phyloP scores from a whole-genome alignment of 2,888 invertebrate genomes.

The Brachynemurus nebulosus region DNA sequence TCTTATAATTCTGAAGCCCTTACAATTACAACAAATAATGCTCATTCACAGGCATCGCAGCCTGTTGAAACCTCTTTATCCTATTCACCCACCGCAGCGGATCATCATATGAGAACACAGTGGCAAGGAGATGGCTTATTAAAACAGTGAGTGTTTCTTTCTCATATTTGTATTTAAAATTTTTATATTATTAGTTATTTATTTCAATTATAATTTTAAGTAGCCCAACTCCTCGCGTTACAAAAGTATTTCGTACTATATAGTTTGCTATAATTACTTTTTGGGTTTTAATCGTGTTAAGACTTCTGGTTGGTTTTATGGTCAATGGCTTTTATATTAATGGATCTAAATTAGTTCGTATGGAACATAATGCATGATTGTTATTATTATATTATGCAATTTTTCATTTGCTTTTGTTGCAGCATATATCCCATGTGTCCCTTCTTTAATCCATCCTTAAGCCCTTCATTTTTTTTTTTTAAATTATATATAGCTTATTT shows the following conservation, averaged over 20 bases:
- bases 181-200: too few relatives aligned
- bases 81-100: conserved; percentile 5
- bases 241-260: too few relatives aligned
- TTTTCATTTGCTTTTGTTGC: conserved; percentile 6
- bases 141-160: conserved; percentile 3
- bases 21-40: conserved; percentile 5
- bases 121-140: neutral
- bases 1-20: conserved; percentile 6
- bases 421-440: conserved; percentile 4
- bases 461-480: neutral
- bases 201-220: too few relatives aligned
- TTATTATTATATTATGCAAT: neutral
- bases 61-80: neutral
- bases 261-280: too few relatives aligned
- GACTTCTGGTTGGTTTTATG: too few relatives aligned
- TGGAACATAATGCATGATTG: neutral
- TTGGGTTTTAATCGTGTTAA: too few relatives aligned
- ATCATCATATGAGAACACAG: neutral
- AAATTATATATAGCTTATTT: too few relatives aligned
- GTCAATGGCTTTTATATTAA: too few relatives aligned
- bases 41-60: neutral
- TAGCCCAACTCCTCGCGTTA: too few relatives aligned
- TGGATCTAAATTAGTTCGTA: too few relatives aligned
- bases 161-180: too few relatives aligned
- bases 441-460: conserved; percentile 1